phyloP scores from a whole-genome alignment of 2,113 vertebrate genomes.

The Mionectes macconnelli region DNA sequence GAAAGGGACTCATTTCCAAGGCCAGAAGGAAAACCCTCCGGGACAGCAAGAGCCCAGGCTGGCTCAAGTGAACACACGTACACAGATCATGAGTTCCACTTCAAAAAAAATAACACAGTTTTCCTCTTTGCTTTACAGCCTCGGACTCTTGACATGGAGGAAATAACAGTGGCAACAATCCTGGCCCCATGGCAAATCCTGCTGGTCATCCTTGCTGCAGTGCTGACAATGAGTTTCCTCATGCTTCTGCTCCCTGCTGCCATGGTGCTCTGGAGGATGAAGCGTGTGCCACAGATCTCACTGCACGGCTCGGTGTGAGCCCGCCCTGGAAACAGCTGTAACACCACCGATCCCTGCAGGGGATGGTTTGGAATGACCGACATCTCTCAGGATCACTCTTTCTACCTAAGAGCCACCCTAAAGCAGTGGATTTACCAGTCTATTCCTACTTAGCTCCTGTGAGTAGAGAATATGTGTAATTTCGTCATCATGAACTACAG shows the following conservation, averaged over 20 bases:
- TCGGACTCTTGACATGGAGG: background rate
- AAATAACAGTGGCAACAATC: background rate
- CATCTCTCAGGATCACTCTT: background rate
- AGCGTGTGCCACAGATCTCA: background rate
- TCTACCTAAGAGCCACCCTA: background rate
- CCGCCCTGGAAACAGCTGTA: too few species aligned
- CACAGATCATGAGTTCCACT: background rate
- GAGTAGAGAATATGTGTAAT: background rate
- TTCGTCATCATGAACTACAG: background rate
- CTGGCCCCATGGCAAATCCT: constrained; percentile 61
- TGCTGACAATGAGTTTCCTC: constrained; percentile 65
- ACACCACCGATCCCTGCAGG: accelerated
- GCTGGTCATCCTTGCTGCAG: constrained; percentile 61
- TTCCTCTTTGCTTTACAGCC: background rate
- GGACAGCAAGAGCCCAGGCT: background rate
- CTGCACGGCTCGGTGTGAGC: constrained; percentile 46
- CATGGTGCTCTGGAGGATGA: constrained; percentile 62
- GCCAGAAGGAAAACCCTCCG: background rate
- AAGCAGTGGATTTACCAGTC: accelerated
- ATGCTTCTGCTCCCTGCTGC: constrained; percentile 48
- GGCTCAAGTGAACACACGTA: background rate
- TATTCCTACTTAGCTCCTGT: background rate
- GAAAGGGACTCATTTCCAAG: background rate
- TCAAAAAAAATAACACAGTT: background rate
- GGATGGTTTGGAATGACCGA: accelerated